Evolutionary conservation across 2,797 vertebrate species (phyloP), one percentile per base, ranked within the genome.

Genomic region (Gastrophryne carolinensis): DNA sequence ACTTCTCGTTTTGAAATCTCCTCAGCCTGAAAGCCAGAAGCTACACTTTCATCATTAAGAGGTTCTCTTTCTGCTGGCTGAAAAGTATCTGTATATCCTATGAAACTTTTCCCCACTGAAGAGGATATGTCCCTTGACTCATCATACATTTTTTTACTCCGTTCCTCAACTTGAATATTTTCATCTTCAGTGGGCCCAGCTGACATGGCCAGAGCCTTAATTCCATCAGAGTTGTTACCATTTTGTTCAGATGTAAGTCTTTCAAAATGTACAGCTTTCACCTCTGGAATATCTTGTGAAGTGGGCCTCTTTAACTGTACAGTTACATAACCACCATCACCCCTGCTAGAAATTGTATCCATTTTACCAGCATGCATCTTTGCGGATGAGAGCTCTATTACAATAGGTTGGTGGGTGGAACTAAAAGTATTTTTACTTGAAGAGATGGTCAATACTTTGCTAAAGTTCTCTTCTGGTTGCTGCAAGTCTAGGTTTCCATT

Each of bases 131-230:
- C 78, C 12, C 56, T 27, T 0, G 62, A 63, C 52, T 89, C 84
- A 63, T 76, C 64, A 41, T 72, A 64, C 5, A 87, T 62, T 56
- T 82, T 82, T 58, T 11, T 56, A 17, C 7, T 57, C 4, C 15
- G 21, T 12, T 53, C 19, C 35, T 44, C 26, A 34, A 57, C 56
- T 26, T 26, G 53, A 15, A 15, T 4, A 57, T 4, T 17, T 12
- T 12, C 44, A 10, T 3, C 7, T 2, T 21, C 23, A 29, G 21
- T 75, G 10, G 30, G 10, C 13, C 41, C 32, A 4, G 70, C 17
- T 9, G 30, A 32, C 1, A 56, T 19, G 21, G 54, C 5, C 7
- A 32, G 34, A 34, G 32, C 15, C 10, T 50, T 29, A 3, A 29
- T 21, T 60, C 29, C 30, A n/a, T 11, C 26, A 6, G 24, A 4